Conservation (phyloP, 2,888 invertebrate genomes). For the Bellardia bayeri region DNA sequence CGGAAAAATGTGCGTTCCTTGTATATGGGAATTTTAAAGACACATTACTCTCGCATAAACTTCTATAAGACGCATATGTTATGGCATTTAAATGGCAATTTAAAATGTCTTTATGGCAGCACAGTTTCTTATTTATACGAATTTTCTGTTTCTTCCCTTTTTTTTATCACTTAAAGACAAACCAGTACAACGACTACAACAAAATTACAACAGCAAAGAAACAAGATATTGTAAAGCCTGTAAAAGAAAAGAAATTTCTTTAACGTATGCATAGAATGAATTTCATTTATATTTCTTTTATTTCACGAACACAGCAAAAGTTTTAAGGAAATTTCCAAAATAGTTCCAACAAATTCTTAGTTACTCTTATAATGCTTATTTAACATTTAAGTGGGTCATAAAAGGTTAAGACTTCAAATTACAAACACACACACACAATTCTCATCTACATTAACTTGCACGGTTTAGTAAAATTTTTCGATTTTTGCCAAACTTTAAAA, state of each 20-base stretch:
- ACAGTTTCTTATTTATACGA: constrained; percentile 23
- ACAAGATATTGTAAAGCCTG: neutral
- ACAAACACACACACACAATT: neutral
- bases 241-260: constrained; percentile 14
- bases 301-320: constrained; percentile 10
- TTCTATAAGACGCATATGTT: constrained; percentile 67
- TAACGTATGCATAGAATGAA: constrained; percentile 27
- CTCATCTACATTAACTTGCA: too few relatives aligned
- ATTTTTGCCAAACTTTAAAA: constrained; percentile 21
- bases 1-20: neutral
- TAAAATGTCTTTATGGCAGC: constrained; percentile 65
- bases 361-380: constrained; percentile 39
- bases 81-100: constrained; percentile 72
- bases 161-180: constrained; percentile 22
- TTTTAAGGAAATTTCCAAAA: constrained; percentile 15
- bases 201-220: constrained; percentile 18
- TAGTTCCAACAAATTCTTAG: constrained; percentile 64
- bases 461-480: neutral
- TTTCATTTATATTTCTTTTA: constrained; percentile 1
- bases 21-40: neutral
- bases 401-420: constrained; percentile 45
- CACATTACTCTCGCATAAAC: constrained; percentile 10
- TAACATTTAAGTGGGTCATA: constrained; percentile 60
- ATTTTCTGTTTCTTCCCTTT: constrained; percentile 4
- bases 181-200: constrained; percentile 2